Percentiles rank a stretch among this genome's conserved stretches.
Conservation (phyloP, 2,797 vertebrate species). For the Melanotaenia boesemani region DNA sequence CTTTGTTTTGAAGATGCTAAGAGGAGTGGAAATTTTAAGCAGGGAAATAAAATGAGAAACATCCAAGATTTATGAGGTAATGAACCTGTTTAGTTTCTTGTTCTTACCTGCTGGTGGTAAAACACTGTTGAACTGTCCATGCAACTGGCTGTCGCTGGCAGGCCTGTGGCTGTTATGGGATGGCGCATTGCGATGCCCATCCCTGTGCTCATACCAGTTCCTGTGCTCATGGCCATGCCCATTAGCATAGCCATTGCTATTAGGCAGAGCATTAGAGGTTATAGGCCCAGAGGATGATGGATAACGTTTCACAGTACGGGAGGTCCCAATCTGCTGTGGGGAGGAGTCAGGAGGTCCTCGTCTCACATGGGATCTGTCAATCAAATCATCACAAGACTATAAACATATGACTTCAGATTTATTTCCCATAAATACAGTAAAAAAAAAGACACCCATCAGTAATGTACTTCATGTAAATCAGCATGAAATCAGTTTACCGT, state of each 20-base stretch:
- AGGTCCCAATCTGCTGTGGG: constrained; percentile 84
- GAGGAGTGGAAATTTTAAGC: constrained; percentile 31
- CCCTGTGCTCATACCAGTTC: constrained; percentile 59
- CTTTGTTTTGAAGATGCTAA: constrained; percentile 56
- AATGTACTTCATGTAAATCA: constrained; percentile 29
- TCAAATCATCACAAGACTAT: constrained; percentile 63
- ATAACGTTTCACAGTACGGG: constrained; percentile 90
- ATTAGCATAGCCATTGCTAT: constrained; percentile 56
- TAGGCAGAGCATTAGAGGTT: constrained; percentile 90
- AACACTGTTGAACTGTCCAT: constrained; percentile 73
- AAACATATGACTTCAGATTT: constrained; percentile 70
- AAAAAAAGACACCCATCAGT: constrained; percentile 45
- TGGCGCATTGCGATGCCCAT: constrained; percentile 53
- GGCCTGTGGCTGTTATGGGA: constrained; percentile 51
- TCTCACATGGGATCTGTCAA: constrained; percentile 87
- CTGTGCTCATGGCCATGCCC: constrained; percentile 36
- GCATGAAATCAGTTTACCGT: constrained; percentile 62
- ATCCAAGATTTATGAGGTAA: neutral
- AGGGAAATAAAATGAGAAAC: constrained; percentile 24
- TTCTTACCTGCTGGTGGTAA: constrained; percentile 84
- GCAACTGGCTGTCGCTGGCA: constrained; percentile 63
- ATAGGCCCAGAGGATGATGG: constrained; percentile 87
- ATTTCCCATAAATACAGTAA: constrained; percentile 20
- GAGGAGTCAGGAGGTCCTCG: constrained; percentile 82
- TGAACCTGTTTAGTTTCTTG: neutral